These are phyloP conservation scores for Myotis planiceps DNA, from an alignment of 2,797 vertebrate species.

Conservation along the genomic window DNA sequence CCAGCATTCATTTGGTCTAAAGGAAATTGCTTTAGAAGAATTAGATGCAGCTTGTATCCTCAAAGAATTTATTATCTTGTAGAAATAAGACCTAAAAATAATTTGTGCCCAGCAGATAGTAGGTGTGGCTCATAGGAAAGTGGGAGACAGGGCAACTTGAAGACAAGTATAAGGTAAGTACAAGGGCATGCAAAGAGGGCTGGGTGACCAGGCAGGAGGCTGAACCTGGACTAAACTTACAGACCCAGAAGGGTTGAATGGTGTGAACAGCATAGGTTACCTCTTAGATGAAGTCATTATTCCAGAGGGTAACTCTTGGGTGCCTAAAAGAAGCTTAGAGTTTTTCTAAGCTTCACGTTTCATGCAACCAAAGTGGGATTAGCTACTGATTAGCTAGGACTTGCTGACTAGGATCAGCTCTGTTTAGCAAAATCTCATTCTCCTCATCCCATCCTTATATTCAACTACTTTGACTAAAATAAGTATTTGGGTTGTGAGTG, in stretches of 20 bases:
- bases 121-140: not conserved
- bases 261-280: not conserved
- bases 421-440: constrained; percentile 60
- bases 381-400: constrained; percentile 70
- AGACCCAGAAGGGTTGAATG: not conserved
- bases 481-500: constrained; percentile 61
- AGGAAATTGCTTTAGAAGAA: not conserved
- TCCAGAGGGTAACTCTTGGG: constrained; percentile 51
- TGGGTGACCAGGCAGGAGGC: not conserved
- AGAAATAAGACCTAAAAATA: constrained; percentile 14
- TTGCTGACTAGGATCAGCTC: constrained; percentile 67
- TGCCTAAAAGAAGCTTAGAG: constrained; percentile 41
- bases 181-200: not conserved
- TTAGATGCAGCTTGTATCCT: not conserved
- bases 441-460: constrained; percentile 60
- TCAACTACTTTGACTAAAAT: constrained; percentile 66
- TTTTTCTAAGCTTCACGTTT: constrained; percentile 54
- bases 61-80: not conserved
- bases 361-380: constrained; percentile 54
- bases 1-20: not conserved
- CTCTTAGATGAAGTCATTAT: constrained; percentile 35
- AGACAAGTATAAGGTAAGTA: not conserved
- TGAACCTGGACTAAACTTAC: not conserved
- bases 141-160: not conserved
- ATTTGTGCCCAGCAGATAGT: not conserved